Evolutionary conservation across 2,113 vertebrate genomes (phyloP).

Genomic region (Girardinichthys multiradiatus): DNA sequence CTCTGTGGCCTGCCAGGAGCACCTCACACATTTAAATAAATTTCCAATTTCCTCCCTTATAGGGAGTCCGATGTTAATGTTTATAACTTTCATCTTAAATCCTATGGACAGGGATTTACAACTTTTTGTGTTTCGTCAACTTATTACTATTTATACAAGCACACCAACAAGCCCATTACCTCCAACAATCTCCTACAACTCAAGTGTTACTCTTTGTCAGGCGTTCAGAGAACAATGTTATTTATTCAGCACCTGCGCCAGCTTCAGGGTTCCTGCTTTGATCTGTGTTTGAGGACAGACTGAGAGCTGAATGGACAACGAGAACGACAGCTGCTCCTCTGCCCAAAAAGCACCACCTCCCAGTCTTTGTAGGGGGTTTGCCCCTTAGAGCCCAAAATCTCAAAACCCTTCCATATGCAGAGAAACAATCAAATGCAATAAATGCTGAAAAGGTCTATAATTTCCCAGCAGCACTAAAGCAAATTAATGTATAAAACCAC

Average conservation of each 20-base stretch:
- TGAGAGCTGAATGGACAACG: conserved; percentile 49
- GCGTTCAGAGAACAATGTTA: conserved; percentile 33
- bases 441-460: too few species aligned
- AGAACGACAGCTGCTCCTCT: conserved; percentile 56
- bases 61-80: conserved; percentile 2
- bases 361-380: background rate
- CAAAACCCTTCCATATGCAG: background rate
- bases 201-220: conserved; percentile 19
- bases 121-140: background rate
- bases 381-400: background rate
- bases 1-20: background rate
- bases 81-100: too few species aligned
- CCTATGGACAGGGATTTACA: too few species aligned
- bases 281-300: conserved; percentile 28
- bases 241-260: conserved; percentile 48
- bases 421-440: conserved; percentile 9
- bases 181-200: conserved; percentile 1
- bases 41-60: conserved; percentile 19
- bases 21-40: conserved; percentile 34
- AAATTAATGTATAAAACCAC: too few species aligned
- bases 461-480: too few species aligned
- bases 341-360: conserved; percentile 22
- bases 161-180: conserved; percentile 1
- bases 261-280: conserved; percentile 29
- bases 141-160: conserved; percentile 5